phyloP scores from a whole-genome alignment of 2,797 vertebrate species.

The Gallinago nigripennis region DNA sequence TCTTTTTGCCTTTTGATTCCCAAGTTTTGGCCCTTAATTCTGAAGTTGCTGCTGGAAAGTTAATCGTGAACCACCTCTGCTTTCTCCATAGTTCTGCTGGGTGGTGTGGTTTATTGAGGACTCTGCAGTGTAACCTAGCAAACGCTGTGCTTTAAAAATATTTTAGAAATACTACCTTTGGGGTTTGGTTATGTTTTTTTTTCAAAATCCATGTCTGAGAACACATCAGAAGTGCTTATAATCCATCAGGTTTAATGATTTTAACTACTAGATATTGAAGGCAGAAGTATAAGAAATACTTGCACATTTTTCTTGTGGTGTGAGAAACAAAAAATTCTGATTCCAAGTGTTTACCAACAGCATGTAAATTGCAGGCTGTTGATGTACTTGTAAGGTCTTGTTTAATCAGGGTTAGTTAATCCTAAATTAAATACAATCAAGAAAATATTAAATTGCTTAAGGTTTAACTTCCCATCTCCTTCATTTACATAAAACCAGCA shows the following conservation, averaged over 20 bases:
- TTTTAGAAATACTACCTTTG: neutral
- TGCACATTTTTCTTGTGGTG: neutral
- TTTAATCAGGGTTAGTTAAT: constrained; percentile 49
- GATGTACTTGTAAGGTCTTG: constrained; percentile 19
- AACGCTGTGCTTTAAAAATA: neutral
- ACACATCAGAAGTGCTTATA: neutral
- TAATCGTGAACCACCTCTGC: neutral
- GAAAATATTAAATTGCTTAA: constrained; percentile 40
- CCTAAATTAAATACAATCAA: constrained; percentile 45
- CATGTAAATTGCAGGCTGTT: constrained; percentile 1
- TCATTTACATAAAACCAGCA: constrained; percentile 21
- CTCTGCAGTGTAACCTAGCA: neutral
- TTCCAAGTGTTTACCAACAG: constrained; percentile 33
- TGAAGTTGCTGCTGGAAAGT: neutral
- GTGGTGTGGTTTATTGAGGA: neutral
- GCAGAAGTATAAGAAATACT: neutral
- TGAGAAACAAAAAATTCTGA: neutral
- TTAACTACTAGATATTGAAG: neutral
- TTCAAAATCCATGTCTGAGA: neutral
- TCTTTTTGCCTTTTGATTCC: neutral
- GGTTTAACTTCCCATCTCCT: neutral
- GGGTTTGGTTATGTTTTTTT: neutral
- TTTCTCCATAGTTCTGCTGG: neutral
- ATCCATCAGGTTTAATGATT: neutral
- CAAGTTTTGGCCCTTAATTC: neutral